Evolutionary conservation across 1,140 invertebrate genomes (phyloP).

Genomic region (Orchesella cincta): DNA sequence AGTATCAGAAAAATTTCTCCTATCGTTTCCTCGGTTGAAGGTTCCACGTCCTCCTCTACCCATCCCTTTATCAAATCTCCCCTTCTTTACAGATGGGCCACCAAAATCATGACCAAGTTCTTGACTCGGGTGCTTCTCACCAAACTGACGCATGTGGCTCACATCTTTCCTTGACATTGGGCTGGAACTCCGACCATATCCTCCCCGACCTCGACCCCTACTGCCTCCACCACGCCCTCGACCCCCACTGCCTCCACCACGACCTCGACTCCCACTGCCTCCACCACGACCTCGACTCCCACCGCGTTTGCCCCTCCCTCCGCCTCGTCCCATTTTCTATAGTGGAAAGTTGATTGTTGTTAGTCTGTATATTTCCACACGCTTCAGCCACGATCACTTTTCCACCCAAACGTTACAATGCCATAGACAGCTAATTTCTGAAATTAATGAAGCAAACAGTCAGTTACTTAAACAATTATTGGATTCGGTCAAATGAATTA

Average conservation of each 20-base stretch:
- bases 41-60: background rate
- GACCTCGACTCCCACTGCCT: background rate
- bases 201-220: background rate
- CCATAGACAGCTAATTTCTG: too few species aligned
- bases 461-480: too few species aligned
- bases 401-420: too few species aligned
- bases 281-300: slow-evolving; percentile 27
- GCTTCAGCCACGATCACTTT: too few species aligned
- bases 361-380: too few species aligned
- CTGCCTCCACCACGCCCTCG: slow-evolving; percentile 6
- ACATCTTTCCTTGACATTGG: slow-evolving; percentile 17
- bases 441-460: too few species aligned
- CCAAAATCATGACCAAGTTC: slow-evolving; percentile 29
- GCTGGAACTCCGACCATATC: background rate
- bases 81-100: background rate
- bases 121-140: slow-evolving; percentile 41
- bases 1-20: background rate
- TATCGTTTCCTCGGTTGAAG: background rate
- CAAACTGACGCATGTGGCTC: slow-evolving; percentile 39
- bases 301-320: slow-evolving; percentile 12
- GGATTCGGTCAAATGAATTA: too few species aligned
- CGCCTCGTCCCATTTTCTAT: background rate
- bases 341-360: too few species aligned
- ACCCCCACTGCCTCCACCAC: slow-evolving; percentile 18
- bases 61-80: background rate